A percentile compares a stretch with the other conserved stretches of the same genome.
Evolutionary conservation across 2,797 vertebrate species (phyloP).

Genomic region (Phyllotis vaccarum): DNA sequence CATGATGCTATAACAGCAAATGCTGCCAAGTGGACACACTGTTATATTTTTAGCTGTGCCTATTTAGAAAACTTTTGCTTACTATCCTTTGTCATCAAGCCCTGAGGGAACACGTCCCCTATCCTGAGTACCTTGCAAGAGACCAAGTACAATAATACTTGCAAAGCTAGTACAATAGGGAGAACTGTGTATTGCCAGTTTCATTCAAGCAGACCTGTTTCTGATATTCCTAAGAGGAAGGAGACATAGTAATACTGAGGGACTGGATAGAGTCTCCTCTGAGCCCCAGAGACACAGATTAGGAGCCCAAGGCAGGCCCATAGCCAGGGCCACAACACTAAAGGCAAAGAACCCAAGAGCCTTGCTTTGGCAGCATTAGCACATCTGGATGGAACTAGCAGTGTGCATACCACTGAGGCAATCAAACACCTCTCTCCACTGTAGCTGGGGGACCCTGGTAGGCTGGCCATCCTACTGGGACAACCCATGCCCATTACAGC

Average conservation of each 20-base stretch:
- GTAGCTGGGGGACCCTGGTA: background rate
- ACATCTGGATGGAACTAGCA: background rate
- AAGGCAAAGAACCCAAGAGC: slow-evolving; percentile 59
- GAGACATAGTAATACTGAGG: slow-evolving; percentile 81
- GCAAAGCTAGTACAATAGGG: slow-evolving; percentile 38
- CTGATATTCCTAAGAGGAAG: slow-evolving; percentile 47
- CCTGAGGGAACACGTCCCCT: slow-evolving; percentile 59
- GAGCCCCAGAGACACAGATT: slow-evolving; percentile 27
- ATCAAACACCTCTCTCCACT: slow-evolving; percentile 41
- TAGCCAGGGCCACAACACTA: slow-evolving; percentile 75
- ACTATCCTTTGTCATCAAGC: slow-evolving; percentile 24
- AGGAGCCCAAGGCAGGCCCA: slow-evolving; percentile 56
- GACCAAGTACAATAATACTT: too few relatives aligned
- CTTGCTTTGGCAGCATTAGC: background rate
- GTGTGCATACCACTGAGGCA: slow-evolving; percentile 10
- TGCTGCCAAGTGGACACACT: too few relatives aligned
- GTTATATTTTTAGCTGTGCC: too few relatives aligned
- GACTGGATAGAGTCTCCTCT: slow-evolving; percentile 50
- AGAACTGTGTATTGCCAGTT: slow-evolving; percentile 45
- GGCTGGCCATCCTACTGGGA: background rate
- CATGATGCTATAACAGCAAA: too few relatives aligned
- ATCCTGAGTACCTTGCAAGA: slow-evolving; percentile 71
- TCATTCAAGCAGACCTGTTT: slow-evolving; percentile 68
- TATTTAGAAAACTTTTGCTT: background rate
- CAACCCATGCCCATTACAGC: background rate